These are phyloP conservation scores for Lysandra coridon DNA, from an alignment of 2,888 invertebrate species.

Conservation along the genomic window DNA sequence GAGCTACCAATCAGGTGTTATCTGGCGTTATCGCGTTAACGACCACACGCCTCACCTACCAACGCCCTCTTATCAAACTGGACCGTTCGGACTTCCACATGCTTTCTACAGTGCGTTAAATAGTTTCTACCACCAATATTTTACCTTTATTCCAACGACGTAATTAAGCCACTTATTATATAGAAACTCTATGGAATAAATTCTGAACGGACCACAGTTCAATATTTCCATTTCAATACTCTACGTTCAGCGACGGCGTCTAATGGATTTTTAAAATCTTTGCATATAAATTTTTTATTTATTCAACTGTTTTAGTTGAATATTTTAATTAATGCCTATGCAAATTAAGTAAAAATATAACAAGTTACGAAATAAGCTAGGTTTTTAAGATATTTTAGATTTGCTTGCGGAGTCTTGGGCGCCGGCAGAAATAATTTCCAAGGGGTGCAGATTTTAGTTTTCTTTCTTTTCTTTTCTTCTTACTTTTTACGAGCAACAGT, in stretches of 20 bases:
- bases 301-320: background rate
- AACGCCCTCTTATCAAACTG: conserved; percentile 1
- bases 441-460: too few species aligned
- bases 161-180: background rate
- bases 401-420: background rate
- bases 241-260: background rate
- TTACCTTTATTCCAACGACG: background rate
- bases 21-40: background rate
- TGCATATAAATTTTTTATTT: background rate
- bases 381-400: background rate
- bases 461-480: too few species aligned
- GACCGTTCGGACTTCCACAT: background rate
- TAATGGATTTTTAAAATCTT: background rate
- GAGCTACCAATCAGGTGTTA: conserved; percentile 16
- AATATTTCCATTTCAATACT: background rate
- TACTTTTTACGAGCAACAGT: too few species aligned
- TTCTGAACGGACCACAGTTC: background rate
- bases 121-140: background rate
- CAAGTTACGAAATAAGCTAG: background rate
- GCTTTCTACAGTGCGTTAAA: background rate
- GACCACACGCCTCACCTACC: background rate
- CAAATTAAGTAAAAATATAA: background rate
- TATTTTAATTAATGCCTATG: background rate
- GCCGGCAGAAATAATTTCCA: too few species aligned
- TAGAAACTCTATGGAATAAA: background rate